Percentiles rank a stretch among this genome's conserved stretches.
Conservation (phyloP, 2,113 vertebrate genomes). For the Brevimyrus niger region DNA sequence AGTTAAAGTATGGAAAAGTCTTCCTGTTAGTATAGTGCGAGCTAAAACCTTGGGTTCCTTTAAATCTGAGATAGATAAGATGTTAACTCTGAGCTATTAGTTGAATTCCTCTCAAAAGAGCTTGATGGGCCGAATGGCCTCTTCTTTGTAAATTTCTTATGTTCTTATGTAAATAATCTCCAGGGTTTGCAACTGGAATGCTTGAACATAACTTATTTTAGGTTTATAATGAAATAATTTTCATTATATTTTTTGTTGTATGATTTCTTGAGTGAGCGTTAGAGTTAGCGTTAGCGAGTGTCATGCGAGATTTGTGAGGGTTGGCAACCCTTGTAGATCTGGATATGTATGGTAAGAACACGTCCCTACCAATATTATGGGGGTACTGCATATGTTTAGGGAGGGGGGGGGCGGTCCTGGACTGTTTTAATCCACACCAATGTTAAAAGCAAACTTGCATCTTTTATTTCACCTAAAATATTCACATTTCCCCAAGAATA, state of each 20-base stretch:
- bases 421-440: background rate
- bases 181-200: background rate
- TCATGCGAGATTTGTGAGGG: no score
- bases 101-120: no score
- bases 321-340: background rate
- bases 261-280: background rate
- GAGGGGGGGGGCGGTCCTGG: no score
- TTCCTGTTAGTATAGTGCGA: no score
- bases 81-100: no score
- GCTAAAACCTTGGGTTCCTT: no score
- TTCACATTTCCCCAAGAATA: background rate
- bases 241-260: background rate
- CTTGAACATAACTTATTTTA: background rate
- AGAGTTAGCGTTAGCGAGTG: no score
- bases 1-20: no score
- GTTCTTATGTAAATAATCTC: background rate
- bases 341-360: background rate
- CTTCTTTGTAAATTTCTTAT: background rate
- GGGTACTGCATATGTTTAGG: no score
- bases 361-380: background rate
- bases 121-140: no score
- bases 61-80: no score
- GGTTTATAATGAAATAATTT: background rate
- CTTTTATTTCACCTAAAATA: background rate
- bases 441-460: background rate